Evolutionary conservation across 1,140 invertebrate genomes (phyloP), one percentile per base, ranked within the genome.

Genomic region (Monochamus saltuarius): DNA sequence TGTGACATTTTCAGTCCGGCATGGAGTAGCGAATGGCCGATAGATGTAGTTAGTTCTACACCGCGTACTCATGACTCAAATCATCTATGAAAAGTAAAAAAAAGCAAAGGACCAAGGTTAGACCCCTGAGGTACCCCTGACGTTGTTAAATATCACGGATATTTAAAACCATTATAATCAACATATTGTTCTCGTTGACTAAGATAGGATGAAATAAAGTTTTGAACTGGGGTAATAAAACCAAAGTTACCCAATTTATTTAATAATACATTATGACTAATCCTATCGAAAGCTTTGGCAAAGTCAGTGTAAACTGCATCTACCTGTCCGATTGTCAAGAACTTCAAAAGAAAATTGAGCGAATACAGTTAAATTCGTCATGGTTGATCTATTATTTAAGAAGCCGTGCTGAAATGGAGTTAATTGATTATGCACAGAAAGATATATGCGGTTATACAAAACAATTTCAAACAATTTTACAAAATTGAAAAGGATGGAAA

Each of bases 381-480:
- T 29, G 22, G 22, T 29, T 29, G 22, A 29, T 29, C 22, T 29
- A 29, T 29, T 29, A 29, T 29, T 29, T 29, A 29, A 29, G 7
- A 40, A n/a, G 14, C 39, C 39, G 7, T 13, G 14, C 11, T 13
- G 39, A 16, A 7, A 40, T 13, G 2, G 14, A 13, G 14, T n/a
- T n/a, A n/a, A 40, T 40, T 40, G 39, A n/a, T 40, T 13, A n/a
- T 13, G 14, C 4, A 16, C 22, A 29, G 22, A 29, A 3, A 29
- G 22, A 29, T 29, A 29, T 6, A 29, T 29, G 22, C 6, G 22
- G 22, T 29, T 29, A 6, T 29, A 29, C 6, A 29, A 29, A 49
- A 49, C 46, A 17, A 11, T 29, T 56, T 64, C 61, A 66, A 71
- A 64, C 66, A 59, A 40, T 16, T 13, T 17, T 11, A 9, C 13